Evolutionary conservation across 2,113 vertebrate genomes (phyloP), one percentile per base, ranked within the genome.

Genomic region (Apaloderma vittatum): DNA sequence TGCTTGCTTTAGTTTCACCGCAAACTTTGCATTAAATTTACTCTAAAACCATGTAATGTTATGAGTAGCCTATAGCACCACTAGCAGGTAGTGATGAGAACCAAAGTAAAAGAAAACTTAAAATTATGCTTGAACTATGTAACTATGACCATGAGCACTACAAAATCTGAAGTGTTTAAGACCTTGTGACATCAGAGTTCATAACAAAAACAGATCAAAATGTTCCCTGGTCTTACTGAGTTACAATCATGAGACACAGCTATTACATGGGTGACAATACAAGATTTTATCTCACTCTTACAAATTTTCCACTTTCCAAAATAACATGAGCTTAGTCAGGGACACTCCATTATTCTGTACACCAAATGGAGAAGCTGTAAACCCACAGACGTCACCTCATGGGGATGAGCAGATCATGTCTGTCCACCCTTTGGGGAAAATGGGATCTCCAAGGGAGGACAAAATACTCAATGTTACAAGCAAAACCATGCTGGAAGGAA

Each of bases 291-390:
- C 54, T 76, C 54, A 43, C 5, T 16, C 49, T 62, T 27, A 20
- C 15, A 77, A 32, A 86, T 93, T 94, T 92, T 84, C 86, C 57
- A 52, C 80, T 88, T 82, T 65, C 57, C 55, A 88, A n/a, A 78
- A 61, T 16, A 80, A 24, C 43, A 22, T 0, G 4, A 72, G 36
- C 34, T 92, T 81, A 71, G 51, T 88, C 37, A 63, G 34, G 26
- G 29, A 36, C 27, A 80, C 45, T 74, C 65, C 11, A 12, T 24
- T 73, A 40, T 43, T 77, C 75, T 40, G 0, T 27, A 57, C 27
- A 57, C 11, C 63, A 48, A 71, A 55, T 1, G 26, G 57, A 81
- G 63, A 74, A 86, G 48, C 32, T 57, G 15, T 29, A 55, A 84
- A 51, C 11, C 32, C 66, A 24, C 34, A 45, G 54, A 52, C 0